These are phyloP conservation scores for Hybos culiciformis DNA, from an alignment of 2,888 invertebrate species.

Conservation along the genomic window DNA sequence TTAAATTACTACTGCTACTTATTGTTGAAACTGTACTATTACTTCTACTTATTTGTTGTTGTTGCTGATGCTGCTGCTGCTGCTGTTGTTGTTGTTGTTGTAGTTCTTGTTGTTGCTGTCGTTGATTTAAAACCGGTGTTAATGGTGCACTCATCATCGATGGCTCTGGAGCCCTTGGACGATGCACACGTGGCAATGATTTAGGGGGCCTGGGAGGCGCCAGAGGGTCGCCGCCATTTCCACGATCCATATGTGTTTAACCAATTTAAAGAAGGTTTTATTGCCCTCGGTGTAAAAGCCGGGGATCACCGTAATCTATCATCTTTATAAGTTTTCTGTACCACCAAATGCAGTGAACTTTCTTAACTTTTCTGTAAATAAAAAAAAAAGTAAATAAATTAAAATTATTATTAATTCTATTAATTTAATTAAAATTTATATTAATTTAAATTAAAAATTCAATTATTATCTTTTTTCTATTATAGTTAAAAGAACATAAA, in stretches of 20 bases:
- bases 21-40: conserved; percentile 12
- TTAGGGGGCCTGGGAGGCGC: conserved; percentile 62
- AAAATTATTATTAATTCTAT: no score
- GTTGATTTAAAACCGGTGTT: conserved; percentile 16
- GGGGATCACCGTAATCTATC: conserved; percentile 50
- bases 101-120: conserved; percentile 9
- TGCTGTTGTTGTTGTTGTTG: conserved; percentile 1
- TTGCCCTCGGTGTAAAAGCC: conserved; percentile 29
- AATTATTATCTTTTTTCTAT: no score
- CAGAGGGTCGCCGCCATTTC: conserved; percentile 58
- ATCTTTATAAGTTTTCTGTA: no score
- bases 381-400: no score
- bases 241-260: conserved; percentile 51
- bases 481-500: no score
- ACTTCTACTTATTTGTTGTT: conserved; percentile 16
- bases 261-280: conserved; percentile 17
- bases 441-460: no score
- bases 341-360: no score
- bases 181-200: conserved; percentile 56
- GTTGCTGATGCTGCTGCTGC: conserved; percentile 7
- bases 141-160: conserved; percentile 37
- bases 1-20: conserved; percentile 8
- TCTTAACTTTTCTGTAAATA: no score
- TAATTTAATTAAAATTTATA: no score
- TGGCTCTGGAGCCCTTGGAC: conserved; percentile 44